Evolutionary conservation across 2,113 vertebrate species (phyloP).

Genomic region (Nannobrachium achirus): DNA sequence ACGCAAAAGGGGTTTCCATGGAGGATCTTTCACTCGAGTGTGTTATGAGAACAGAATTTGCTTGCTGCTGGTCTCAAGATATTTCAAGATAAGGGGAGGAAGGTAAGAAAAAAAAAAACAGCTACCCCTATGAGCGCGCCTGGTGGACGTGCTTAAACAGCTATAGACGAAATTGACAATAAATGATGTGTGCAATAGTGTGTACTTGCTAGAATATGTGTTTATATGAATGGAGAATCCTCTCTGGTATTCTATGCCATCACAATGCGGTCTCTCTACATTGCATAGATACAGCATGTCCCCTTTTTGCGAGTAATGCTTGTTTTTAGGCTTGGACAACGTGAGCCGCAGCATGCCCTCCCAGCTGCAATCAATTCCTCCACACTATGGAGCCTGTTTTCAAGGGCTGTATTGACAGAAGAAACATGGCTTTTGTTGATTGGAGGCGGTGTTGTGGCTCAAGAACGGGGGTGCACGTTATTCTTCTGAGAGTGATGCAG

Average conservation of each 20-base stretch:
- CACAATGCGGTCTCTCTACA: conserved; percentile 22
- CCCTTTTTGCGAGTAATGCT: conserved; percentile 35
- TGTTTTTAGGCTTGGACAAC: conserved; percentile 45
- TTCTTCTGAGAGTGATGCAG: conserved; percentile 43
- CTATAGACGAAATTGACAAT: conserved; percentile 2
- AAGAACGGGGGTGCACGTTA: not conserved
- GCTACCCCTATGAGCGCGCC: conserved; percentile 13
- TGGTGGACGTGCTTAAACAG: conserved; percentile 15
- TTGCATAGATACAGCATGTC: not conserved
- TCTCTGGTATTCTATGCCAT: conserved; percentile 25
- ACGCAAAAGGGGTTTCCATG: conserved; percentile 61
- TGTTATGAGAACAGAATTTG: conserved; percentile 55
- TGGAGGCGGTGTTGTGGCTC: conserved; percentile 13
- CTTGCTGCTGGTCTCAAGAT: conserved; percentile 53
- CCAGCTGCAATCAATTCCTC: conserved; percentile 59
- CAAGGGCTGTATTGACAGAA: conserved; percentile 3
- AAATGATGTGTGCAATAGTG: conserved; percentile 29
- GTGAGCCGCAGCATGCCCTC: conserved; percentile 37
- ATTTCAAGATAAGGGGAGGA: conserved; percentile 71
- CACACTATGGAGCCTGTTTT: conserved; percentile 33
- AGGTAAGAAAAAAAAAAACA: conserved; percentile 37
- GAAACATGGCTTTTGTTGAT: not conserved
- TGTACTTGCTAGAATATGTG: conserved; percentile 25
- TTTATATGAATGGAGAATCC: conserved; percentile 1
- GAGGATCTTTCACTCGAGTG: conserved; percentile 58